phyloP scores from a whole-genome alignment of 2,797 vertebrate genomes.

The Staurois parvus region DNA sequence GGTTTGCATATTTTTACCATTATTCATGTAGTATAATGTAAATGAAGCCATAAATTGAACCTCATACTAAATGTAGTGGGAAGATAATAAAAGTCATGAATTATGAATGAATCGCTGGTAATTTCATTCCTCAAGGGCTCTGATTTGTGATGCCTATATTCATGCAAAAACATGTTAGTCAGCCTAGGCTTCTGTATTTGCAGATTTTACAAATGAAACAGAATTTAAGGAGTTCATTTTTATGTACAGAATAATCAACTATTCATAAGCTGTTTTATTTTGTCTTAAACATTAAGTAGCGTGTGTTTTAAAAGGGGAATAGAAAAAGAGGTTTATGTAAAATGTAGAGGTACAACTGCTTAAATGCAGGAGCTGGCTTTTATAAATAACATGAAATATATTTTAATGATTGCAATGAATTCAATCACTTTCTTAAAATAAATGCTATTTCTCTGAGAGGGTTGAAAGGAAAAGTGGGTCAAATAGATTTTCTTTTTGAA shows the following conservation, averaged over 20 bases:
- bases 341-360: background rate
- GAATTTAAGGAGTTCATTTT: constrained; percentile 70
- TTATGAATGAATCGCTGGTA: constrained; percentile 86
- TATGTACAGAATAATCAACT: constrained; percentile 57
- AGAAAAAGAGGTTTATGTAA: constrained; percentile 19
- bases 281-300: constrained; percentile 57
- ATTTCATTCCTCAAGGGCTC: constrained; percentile 81
- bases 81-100: constrained; percentile 85
- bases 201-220: constrained; percentile 69
- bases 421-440: constrained; percentile 33
- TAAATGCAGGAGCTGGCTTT: constrained; percentile 15
- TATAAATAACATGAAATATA: constrained; percentile 18
- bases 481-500: constrained; percentile 46
- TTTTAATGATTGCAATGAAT: constrained; percentile 17
- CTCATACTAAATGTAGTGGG: constrained; percentile 77
- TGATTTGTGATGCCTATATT: constrained; percentile 77
- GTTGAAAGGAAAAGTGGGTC: constrained; percentile 41
- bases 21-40: constrained; percentile 85
- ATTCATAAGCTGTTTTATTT: constrained; percentile 69
- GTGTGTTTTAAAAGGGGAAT: constrained; percentile 18
- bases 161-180: constrained; percentile 71
- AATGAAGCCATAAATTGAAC: constrained; percentile 85
- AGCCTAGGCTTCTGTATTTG: constrained; percentile 70
- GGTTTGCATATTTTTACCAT: constrained; percentile 79
- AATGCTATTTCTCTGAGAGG: constrained; percentile 33